A percentile compares a stretch with the other conserved stretches of the same genome.
phyloP scores from a whole-genome alignment of 2,797 vertebrate species.

The Capromys pilorides region DNA sequence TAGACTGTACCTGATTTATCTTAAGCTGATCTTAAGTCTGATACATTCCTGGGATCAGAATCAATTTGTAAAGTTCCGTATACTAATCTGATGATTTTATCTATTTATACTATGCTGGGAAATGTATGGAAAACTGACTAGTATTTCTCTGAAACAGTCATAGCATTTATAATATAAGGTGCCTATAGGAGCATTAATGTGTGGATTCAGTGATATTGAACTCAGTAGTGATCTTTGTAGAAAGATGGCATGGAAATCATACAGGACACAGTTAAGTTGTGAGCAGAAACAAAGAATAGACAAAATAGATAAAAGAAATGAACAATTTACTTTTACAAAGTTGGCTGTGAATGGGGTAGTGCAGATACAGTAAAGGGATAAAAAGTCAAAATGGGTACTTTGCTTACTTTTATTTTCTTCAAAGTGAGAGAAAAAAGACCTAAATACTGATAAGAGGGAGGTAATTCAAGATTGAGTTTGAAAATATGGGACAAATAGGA shows the following conservation, averaged over 20 bases:
- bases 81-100: neutral
- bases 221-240: neutral
- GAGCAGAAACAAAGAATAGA: neutral
- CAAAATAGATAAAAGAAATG: neutral
- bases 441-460: neutral
- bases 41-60: neutral
- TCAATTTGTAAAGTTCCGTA: neutral
- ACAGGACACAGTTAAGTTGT: neutral
- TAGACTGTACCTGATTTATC: neutral
- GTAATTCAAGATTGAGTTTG: neutral
- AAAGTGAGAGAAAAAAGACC: neutral
- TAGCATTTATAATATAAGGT: neutral
- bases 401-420: constrained; percentile 22
- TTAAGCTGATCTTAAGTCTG: neutral
- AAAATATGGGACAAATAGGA: neutral
- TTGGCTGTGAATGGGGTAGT: neutral
- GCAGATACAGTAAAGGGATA: neutral
- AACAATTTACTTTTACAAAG: neutral
- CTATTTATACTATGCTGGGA: neutral
- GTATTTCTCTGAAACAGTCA: neutral
- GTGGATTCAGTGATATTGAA: neutral
- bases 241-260: neutral
- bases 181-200: neutral
- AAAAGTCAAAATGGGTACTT: neutral
- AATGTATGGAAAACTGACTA: neutral